These are phyloP conservation scores for Drosophila peninsularis DNA, from an alignment of 2,888 invertebrate genomes.

Conservation along the genomic window DNA sequence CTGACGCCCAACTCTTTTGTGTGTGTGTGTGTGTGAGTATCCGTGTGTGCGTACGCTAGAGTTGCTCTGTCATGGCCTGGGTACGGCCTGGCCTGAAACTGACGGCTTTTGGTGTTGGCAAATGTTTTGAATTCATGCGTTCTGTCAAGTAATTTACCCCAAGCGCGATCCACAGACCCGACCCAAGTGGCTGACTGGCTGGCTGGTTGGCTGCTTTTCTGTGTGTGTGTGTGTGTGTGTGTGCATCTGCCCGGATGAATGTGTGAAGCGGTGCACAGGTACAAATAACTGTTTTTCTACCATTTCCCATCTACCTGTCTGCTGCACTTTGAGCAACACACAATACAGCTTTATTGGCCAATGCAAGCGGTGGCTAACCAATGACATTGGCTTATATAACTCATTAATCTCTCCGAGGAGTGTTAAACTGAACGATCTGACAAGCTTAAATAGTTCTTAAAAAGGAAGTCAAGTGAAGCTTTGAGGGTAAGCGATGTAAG, in stretches of 20 bases:
- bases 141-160: slow-evolving; percentile 70
- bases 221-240: slow-evolving; percentile 21
- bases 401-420: not conserved
- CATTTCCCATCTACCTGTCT: slow-evolving; percentile 17
- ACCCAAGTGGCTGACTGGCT: slow-evolving; percentile 43
- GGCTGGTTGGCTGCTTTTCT: slow-evolving; percentile 12
- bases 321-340: slow-evolving; percentile 17
- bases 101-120: slow-evolving; percentile 62
- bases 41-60: slow-evolving; percentile 16
- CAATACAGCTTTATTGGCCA: slow-evolving; percentile 5
- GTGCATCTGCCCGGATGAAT: slow-evolving; percentile 20
- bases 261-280: slow-evolving; percentile 36
- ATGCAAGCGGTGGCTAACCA: slow-evolving; percentile 8
- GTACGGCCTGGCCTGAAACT: slow-evolving; percentile 49
- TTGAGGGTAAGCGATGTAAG: not conserved
- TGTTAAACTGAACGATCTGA: not conserved
- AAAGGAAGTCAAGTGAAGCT: too few relatives aligned
- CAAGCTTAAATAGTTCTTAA: not conserved
- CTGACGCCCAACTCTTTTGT: slow-evolving; percentile 44
- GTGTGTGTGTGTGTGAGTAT: slow-evolving; percentile 14
- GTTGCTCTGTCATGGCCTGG: slow-evolving; percentile 52
- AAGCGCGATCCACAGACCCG: slow-evolving; percentile 47
- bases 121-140: slow-evolving; percentile 73
- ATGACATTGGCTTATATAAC: slow-evolving; percentile 24
- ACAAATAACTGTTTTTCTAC: slow-evolving; percentile 22